Conservation (phyloP, 1,140 invertebrate species). For the Drosophila ercepeae region DNA sequence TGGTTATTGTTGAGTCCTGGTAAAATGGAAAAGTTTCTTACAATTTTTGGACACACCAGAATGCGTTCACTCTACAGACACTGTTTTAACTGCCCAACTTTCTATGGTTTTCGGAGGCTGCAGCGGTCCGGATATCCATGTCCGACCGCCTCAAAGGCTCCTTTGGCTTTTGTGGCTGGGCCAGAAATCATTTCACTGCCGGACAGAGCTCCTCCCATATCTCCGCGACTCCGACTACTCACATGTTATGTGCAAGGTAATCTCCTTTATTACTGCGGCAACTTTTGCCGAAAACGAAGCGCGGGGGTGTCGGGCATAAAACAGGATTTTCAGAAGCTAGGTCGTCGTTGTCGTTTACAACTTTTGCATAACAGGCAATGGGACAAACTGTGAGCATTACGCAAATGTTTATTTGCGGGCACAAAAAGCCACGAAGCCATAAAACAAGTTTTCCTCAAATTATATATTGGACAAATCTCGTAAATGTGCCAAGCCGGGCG, state of each 20-base stretch:
- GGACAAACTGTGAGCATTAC: slow-evolving; percentile 71
- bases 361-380: slow-evolving; percentile 71
- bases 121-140: slow-evolving; percentile 27
- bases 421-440: slow-evolving; percentile 59
- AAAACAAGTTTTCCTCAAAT: slow-evolving; percentile 72
- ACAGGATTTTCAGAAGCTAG: slow-evolving; percentile 53
- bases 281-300: slow-evolving; percentile 50
- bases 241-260: slow-evolving; percentile 77
- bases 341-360: slow-evolving; percentile 50
- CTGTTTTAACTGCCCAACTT: slow-evolving; percentile 8
- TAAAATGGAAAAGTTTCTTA: slow-evolving; percentile 17
- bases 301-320: slow-evolving; percentile 47
- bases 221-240: slow-evolving; percentile 35
- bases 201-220: slow-evolving; percentile 7
- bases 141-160: slow-evolving; percentile 44
- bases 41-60: slow-evolving; percentile 19
- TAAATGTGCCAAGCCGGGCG: slow-evolving; percentile 36
- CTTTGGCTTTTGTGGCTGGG: slow-evolving; percentile 40
- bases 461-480: slow-evolving; percentile 55
- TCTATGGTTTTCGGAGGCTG: slow-evolving; percentile 11
- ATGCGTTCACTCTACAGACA: slow-evolving; percentile 5
- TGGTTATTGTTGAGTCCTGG: slow-evolving; percentile 21
- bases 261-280: slow-evolving; percentile 81
- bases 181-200: slow-evolving; percentile 55
- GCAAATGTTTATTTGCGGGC: slow-evolving; percentile 73